Evolutionary conservation across 2,113 vertebrate genomes (phyloP), one percentile per base, ranked within the genome.

Genomic region (Bubalus kerabau): DNA sequence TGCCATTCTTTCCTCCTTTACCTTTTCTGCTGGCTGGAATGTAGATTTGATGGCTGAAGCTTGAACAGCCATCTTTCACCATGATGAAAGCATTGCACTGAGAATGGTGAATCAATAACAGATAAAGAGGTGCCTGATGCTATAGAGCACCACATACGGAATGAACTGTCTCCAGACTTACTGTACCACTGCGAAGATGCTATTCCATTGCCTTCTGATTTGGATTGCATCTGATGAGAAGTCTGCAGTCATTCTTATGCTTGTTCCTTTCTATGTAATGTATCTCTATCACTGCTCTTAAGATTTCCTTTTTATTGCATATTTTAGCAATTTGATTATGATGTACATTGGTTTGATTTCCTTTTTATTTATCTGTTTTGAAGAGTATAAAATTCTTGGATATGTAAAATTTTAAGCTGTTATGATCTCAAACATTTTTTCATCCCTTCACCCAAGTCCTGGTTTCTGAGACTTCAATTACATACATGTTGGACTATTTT

Each of bases 391-490:
- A 15, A 60, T 56, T 83, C 14, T 16, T 10, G 21, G 52, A 36
- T 40, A 59, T 95, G 16, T 23, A 93, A 56, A 74, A 21, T 56
- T 60, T 93, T 62, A 87, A 82, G 28, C 7, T 60, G 89, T 64
- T 26, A 26, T 52, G 1, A 82, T 4, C 32, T 57, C 26, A n/a
- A 21, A 59, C 12, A 12, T 30, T 40, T 36, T 46, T 91, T 32
- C 28, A 7, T 36, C 16, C 4, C 5, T 3, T 2, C 7, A 46
- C 21, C 48, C 28, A 9, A 4, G 1, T 26, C 10, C 19, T 86
- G 48, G 30, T 94, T 97, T 82, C 24, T 91, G 40, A 10, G 12
- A 86, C 10, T 91, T 95, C 23, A 78, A 40, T 59, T 71, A 26
- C 19, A 46, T 74, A 23, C 1, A 24, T 80, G 30, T 57, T 83